Evolutionary conservation across 2,113 vertebrate species (phyloP), one percentile per base, ranked within the genome.

Genomic region (Tragelaphus imberbis): DNA sequence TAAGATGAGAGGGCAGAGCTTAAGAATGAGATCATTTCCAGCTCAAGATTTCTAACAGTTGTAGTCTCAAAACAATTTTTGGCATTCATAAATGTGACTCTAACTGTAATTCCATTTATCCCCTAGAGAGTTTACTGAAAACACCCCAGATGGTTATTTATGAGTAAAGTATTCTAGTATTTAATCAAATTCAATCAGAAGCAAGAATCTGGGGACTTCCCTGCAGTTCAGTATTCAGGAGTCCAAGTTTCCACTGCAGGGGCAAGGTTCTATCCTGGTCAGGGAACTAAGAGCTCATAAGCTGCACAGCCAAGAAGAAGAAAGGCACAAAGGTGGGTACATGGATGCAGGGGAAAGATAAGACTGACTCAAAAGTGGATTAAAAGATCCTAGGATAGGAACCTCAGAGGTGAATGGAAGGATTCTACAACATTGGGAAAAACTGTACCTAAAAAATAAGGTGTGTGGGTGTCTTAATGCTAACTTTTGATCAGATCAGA

Each of bases 21-120:
- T 93, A 94, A 96, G 90, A 96, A 96, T 95, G 94, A 97, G 49
- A 79, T 94, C 61, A 98, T 97, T 97, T 93, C 92, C 95, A 95
- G 86, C 47, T 97, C 91, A 77, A 87, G 30, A 96, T 86, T 96
- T 98, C 89, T 75, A 88, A 94, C 71, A 90, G 84, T 88, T 96
- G 93, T 86, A 97, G 56, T 88, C 95, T 80, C 92, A 92, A 93
- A 97, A 97, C 84, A 95, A 55, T 84, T 95, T 93, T 92, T 97
- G 97, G 96, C 84, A 95, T 90, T 90, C 63, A 90, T 84, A 93
- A 97, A 95, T 85, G 49, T 93, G 89, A 97, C 59, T 87, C 61
- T 94, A 63, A 92, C 59, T 95, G 47, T 75, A 97, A 95, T 95
- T 84, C 81, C 75, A 63, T 94, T 86, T 90, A 44, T 27, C 40